These are phyloP conservation scores for Syndactyla subalaris DNA, from an alignment of 2,797 vertebrate species.

Conservation along the genomic window DNA sequence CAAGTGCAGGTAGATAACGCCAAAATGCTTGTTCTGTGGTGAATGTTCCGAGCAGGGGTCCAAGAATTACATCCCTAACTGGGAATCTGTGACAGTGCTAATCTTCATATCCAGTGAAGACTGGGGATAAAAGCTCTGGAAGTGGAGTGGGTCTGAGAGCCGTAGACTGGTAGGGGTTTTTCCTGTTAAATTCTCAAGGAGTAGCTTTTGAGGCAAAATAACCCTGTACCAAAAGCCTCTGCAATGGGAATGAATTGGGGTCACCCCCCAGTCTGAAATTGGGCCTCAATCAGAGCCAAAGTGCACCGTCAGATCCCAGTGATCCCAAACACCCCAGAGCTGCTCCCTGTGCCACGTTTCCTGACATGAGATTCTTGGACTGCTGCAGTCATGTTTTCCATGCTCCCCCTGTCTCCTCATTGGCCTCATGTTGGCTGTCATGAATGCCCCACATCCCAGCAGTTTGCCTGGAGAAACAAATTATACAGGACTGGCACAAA, in stretches of 20 bases:
- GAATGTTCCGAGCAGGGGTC: slow-evolving; percentile 71
- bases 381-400: slow-evolving; percentile 66
- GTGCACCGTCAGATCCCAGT: background rate
- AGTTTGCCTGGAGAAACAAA: slow-evolving; percentile 69
- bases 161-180: background rate
- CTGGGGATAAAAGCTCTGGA: background rate
- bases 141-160: background rate
- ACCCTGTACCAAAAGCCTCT: background rate
- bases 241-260: background rate
- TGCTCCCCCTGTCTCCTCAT: slow-evolving; percentile 69
- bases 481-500: slow-evolving; percentile 68
- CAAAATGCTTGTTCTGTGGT: slow-evolving; percentile 42
- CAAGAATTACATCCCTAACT: slow-evolving; percentile 72
- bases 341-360: background rate
- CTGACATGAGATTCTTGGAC: slow-evolving; percentile 78
- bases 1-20: slow-evolving; percentile 92
- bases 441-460: background rate
- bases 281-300: background rate
- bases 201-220: background rate
- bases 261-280: background rate
- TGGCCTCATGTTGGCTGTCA: slow-evolving; percentile 52
- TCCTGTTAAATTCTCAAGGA: background rate
- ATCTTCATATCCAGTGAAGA: background rate
- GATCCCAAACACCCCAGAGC: background rate
- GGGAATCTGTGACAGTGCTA: background rate